Conservation (phyloP, 2,797 vertebrate species). For the Simalia tracyae region DNA sequence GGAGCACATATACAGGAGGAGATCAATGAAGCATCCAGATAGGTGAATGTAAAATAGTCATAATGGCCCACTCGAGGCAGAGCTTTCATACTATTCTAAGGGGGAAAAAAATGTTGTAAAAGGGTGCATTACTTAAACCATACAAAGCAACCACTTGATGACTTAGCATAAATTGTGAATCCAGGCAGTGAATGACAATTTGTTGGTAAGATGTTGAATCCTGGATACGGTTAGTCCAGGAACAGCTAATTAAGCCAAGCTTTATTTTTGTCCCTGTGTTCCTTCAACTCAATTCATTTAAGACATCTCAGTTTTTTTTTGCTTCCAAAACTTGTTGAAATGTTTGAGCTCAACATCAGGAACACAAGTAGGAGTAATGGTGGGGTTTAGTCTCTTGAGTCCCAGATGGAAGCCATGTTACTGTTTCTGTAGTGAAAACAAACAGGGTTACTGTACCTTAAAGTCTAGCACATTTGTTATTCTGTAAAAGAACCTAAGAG, state of each 20-base stretch:
- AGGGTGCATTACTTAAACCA: neutral
- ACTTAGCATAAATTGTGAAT: neutral
- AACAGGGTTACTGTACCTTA: neutral
- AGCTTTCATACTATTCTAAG: neutral
- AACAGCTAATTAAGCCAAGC: neutral
- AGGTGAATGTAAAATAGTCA: neutral
- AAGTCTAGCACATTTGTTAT: constrained; percentile 10
- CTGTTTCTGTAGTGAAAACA: neutral
- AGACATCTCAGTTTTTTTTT: neutral
- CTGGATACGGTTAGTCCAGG: too few species aligned
- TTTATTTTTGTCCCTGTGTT: neutral
- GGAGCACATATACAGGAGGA: neutral
- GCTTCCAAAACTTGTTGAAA: neutral
- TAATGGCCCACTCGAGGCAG: neutral
- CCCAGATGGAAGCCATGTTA: constrained; percentile 1
- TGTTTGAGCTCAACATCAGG: neutral
- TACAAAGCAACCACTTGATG: neutral
- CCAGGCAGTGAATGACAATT: neutral
- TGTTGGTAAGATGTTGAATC: neutral
- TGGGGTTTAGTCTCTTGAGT: neutral
- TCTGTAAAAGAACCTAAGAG: neutral
- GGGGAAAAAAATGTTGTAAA: neutral
- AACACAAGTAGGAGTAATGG: neutral
- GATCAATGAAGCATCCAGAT: neutral
- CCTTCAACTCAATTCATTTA: neutral